Conservation (phyloP, 2,113 vertebrate species). For the Chaenocephalus aceratus region DNA sequence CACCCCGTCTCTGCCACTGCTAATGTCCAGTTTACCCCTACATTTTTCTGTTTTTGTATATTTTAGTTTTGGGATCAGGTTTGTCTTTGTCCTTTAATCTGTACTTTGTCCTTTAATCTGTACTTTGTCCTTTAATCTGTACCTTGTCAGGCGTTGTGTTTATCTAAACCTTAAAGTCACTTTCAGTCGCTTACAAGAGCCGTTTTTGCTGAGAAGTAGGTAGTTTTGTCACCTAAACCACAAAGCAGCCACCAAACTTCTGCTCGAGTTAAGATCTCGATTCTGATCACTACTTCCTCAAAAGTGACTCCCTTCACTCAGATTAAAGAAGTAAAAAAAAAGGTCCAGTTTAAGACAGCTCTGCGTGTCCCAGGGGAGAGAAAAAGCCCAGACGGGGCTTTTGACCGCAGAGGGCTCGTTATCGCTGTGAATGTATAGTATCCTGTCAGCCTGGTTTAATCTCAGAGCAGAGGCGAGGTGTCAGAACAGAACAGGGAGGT, state of each 20-base stretch:
- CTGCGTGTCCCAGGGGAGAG: background rate
- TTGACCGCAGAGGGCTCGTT: constrained; percentile 39
- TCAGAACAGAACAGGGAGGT: constrained; percentile 43
- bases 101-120: no score
- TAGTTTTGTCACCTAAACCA: constrained; percentile 11
- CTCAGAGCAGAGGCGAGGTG: constrained; percentile 2
- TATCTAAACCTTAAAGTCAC: background rate
- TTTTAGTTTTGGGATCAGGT: background rate
- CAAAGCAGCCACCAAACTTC: background rate
- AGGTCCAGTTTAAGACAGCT: constrained; percentile 29
- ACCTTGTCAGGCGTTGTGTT: no score
- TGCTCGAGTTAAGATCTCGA: background rate
- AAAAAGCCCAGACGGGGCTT: background rate
- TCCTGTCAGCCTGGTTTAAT: constrained; percentile 48
- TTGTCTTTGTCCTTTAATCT: background rate
- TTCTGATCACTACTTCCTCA: constrained; percentile 45
- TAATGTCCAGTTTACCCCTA: background rate
- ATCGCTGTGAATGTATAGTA: constrained; percentile 34
- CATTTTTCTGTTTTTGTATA: background rate
- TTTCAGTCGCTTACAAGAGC: background rate
- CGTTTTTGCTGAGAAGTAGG: background rate
- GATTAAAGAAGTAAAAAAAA: background rate
- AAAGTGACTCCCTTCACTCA: background rate
- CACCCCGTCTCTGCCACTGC: background rate
- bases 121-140: no score